phyloP scores from a whole-genome alignment of 2,888 invertebrate species.

The Odontothrips loti region DNA sequence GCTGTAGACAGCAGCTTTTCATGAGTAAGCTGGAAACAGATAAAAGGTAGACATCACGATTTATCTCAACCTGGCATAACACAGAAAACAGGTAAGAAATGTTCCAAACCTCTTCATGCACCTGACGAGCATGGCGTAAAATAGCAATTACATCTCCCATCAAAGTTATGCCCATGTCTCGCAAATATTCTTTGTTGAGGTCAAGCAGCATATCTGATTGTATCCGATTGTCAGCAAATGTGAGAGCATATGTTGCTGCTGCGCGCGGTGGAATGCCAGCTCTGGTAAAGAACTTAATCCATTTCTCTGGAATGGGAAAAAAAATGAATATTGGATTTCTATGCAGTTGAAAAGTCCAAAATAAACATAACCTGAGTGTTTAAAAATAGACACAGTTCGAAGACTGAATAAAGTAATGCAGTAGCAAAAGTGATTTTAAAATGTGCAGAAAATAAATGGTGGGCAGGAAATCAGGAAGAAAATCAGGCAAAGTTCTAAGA shows the following conservation, averaged over 20 bases:
- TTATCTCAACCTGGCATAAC: background rate
- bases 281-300: conserved; percentile 82
- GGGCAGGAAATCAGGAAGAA: background rate
- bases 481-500: background rate
- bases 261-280: conserved; percentile 77
- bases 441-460: background rate
- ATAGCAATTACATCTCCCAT: conserved; percentile 64
- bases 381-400: background rate
- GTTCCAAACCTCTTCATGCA: conserved; percentile 49
- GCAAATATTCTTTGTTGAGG: conserved; percentile 77
- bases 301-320: conserved; percentile 54
- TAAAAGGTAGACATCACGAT: background rate
- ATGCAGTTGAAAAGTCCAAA: background rate
- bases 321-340: background rate
- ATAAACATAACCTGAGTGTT: conserved; percentile 14
- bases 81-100: background rate
- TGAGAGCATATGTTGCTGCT: conserved; percentile 77
- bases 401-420: background rate
- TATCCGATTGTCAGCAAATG: conserved; percentile 82
- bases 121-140: conserved; percentile 58
- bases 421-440: background rate
- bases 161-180: conserved; percentile 78
- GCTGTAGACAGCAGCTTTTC: background rate
- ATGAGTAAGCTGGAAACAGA: background rate
- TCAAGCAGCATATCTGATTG: conserved; percentile 81